Evolutionary conservation across 2,888 invertebrate species (phyloP).

Genomic region (Brachyopa scutellaris): DNA sequence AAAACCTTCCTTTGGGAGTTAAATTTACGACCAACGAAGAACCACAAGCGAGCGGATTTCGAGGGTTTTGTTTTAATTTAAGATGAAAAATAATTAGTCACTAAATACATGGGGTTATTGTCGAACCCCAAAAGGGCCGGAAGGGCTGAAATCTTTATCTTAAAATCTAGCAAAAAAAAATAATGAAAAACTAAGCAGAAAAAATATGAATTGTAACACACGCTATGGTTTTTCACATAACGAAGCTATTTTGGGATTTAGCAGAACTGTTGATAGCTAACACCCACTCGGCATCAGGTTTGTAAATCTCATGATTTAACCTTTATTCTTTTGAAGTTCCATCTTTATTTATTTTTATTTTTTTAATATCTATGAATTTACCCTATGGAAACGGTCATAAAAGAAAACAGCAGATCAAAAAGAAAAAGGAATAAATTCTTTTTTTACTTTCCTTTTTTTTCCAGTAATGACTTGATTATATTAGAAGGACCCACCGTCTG

Average conservation of each 20-base stretch:
- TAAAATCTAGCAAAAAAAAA: not conserved
- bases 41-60: conserved; percentile 3
- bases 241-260: too few relatives aligned
- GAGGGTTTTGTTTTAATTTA: conserved; percentile 13
- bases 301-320: too few relatives aligned
- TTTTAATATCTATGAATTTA: too few relatives aligned
- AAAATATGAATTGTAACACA: too few relatives aligned
- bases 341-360: too few relatives aligned
- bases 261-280: too few relatives aligned
- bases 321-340: too few relatives aligned
- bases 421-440: not conserved
- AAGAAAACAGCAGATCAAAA: not conserved
- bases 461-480: conserved; percentile 54
- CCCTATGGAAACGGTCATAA: not conserved
- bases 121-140: not conserved
- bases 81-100: conserved; percentile 52
- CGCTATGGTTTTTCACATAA: too few relatives aligned
- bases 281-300: too few relatives aligned
- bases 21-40: conserved; percentile 22
- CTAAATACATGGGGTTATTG: conserved; percentile 18
- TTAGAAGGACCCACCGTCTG: conserved; percentile 36
- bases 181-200: too few relatives aligned
- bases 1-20: conserved; percentile 11
- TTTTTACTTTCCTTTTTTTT: not conserved
- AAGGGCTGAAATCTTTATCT: conserved; percentile 27